Percentiles rank a stretch among this genome's conserved stretches.
Evolutionary conservation across 2,888 invertebrate genomes (phyloP).

Genomic region (Synanthedon vespiformis): DNA sequence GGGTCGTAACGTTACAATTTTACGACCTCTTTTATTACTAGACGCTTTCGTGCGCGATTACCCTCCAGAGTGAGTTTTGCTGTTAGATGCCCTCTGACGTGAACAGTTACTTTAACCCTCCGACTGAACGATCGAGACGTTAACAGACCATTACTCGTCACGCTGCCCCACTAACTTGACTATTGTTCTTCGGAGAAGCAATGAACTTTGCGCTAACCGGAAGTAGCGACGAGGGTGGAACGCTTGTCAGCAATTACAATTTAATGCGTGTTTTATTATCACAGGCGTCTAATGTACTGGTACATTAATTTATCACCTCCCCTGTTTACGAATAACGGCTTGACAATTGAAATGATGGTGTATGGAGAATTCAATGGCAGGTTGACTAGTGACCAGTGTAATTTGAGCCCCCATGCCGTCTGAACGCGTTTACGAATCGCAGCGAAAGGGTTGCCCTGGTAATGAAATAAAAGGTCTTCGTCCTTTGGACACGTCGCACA

Average conservation of each 20-base stretch:
- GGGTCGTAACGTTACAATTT: conserved; percentile 67
- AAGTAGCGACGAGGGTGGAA: conserved; percentile 12
- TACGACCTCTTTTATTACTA: conserved; percentile 67
- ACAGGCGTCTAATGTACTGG: conserved; percentile 62
- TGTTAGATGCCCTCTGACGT: conserved; percentile 53
- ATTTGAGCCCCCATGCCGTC: conserved; percentile 24
- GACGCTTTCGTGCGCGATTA: conserved; percentile 71
- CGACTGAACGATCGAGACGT: conserved; percentile 17
- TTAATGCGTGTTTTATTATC: conserved; percentile 68
- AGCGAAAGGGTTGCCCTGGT: conserved; percentile 9
- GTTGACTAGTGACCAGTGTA: conserved; percentile 23
- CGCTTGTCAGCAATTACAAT: conserved; percentile 59
- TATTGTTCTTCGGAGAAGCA: conserved; percentile 9
- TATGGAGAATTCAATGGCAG: conserved; percentile 45
- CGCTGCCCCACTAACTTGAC: conserved; percentile 1
- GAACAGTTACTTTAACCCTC: conserved; percentile 28
- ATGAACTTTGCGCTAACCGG: conserved; percentile 15
- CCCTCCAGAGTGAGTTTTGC: conserved; percentile 70
- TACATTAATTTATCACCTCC: conserved; percentile 66
- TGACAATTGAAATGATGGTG: conserved; percentile 65
- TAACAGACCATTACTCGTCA: conserved; percentile 30
- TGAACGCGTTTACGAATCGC: conserved; percentile 1
- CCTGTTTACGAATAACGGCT: conserved; percentile 59
- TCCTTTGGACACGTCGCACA: conserved; percentile 39
- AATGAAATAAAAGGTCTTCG: conserved; percentile 26